Evolutionary conservation across 2,113 vertebrate genomes (phyloP), one percentile per base, ranked within the genome.

Genomic region (Otus sunia): DNA sequence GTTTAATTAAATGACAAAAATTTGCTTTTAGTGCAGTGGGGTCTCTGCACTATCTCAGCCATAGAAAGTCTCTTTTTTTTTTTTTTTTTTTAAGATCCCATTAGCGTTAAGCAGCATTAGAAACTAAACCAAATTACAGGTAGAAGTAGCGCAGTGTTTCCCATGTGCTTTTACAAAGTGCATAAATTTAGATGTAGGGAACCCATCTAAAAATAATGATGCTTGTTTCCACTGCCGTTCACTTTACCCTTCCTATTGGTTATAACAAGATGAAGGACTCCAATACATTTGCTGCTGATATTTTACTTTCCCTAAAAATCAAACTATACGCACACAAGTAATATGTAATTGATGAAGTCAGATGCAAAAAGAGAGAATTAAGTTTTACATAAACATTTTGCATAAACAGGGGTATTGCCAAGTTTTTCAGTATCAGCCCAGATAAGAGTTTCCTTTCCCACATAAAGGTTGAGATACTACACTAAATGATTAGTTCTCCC

Each of bases 191-290:
- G 12, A 15, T 2, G 36, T 6, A 43, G 37, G 64, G 39, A 88
- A 59, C 23, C 19, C 47, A 72, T 11, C 34, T 53, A 5, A 43
- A 78, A 88, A 39, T 0, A 26, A 0, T 1, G 52, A 16, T 7
- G 10, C 15, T 45, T 39, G 12, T 56, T 90, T 32, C 77, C 27
- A 1, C 43, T 53, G 56, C 59, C 36, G 8, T 14, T 47, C 27
- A 6, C 39, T 32, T 67, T 3, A 26, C 78, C 56, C 39, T 41
- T 55, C 49, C 50, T 20, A 14, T 2, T 62, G 25, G n/a, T 8
- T 84, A 36, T 5, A 55, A 55, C 7, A 3, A 13, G 9, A 9
- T 11, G 18, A 88, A 88, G 29, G 22, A 37, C 30, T 39, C 64
- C 12, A 20, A 4, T 11, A 3, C 1, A 39, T 43, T 63, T 58